These are phyloP conservation scores for Campylomormyrus numenius DNA, from an alignment of 2,113 vertebrate species.

Conservation along the genomic window DNA sequence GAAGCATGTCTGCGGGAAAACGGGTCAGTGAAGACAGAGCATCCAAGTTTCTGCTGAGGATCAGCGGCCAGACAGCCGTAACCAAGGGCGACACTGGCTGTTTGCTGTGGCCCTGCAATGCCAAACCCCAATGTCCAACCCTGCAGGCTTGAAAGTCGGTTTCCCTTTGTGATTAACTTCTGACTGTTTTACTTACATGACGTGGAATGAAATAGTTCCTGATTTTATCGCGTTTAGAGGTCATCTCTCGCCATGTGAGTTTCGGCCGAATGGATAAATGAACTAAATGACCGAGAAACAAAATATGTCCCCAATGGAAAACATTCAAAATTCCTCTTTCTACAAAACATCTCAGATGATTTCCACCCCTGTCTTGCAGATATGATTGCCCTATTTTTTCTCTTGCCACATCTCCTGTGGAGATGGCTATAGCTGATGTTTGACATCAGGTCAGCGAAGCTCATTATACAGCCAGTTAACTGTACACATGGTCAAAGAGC, in stretches of 20 bases:
- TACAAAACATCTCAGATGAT: neutral
- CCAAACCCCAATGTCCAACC: neutral
- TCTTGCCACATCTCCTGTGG: neutral
- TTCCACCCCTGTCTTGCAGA: neutral
- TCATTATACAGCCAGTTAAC: neutral
- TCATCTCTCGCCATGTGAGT: neutral
- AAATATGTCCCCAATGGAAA: neutral
- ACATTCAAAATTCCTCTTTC: neutral
- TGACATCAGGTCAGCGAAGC: neutral
- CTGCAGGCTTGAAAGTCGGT: neutral
- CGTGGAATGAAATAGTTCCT: neutral
- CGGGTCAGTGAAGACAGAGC: neutral
- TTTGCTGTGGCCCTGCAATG: neutral
- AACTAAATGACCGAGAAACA: neutral
- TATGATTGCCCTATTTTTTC: neutral
- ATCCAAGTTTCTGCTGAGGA: neutral
- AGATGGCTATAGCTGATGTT: neutral
- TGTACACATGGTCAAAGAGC: neutral
- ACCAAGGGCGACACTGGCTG: neutral
- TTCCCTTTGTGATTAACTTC: neutral
- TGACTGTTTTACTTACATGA: neutral
- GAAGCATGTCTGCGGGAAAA: neutral
- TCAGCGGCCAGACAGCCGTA: neutral
- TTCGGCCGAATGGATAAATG: neutral
- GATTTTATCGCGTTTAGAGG: neutral